Evolutionary conservation across 2,113 vertebrate genomes (phyloP).

Genomic region (Porphyrio hochstetteri): DNA sequence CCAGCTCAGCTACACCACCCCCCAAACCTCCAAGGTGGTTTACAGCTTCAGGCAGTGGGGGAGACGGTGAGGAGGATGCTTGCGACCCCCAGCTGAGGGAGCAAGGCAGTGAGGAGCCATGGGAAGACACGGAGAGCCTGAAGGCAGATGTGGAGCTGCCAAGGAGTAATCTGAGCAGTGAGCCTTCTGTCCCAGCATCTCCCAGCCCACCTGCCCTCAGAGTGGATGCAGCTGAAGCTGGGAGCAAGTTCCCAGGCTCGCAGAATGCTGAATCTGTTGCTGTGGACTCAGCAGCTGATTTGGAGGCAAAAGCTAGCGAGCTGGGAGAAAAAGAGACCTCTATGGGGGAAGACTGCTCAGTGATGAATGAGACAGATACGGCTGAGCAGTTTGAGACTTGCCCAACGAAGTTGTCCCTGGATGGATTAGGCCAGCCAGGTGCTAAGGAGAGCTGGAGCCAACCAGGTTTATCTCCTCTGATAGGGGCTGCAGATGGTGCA

Average conservation of each 20-base stretch:
- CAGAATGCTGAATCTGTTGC: background rate
- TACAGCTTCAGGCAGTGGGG: accelerated
- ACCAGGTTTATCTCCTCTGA: background rate
- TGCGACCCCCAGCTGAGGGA: accelerated
- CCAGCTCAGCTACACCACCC: accelerated
- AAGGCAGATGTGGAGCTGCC: background rate
- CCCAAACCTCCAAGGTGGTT: slow-evolving; percentile 57
- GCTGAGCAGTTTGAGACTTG: slow-evolving; percentile 75
- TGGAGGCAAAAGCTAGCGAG: background rate
- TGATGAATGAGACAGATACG: background rate
- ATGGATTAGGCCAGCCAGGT: background rate
- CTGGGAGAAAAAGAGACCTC: background rate
- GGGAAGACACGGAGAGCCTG: accelerated
- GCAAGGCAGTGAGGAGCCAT: accelerated
- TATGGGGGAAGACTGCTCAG: background rate
- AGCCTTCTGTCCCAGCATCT: background rate
- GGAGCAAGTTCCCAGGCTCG: accelerated
- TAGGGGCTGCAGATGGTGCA: background rate
- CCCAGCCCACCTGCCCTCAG: accelerated
- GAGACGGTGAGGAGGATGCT: background rate
- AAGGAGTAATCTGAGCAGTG: background rate
- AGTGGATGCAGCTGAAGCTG: accelerated
- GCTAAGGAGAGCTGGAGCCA: slow-evolving; percentile 9
- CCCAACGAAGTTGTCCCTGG: slow-evolving; percentile 12
- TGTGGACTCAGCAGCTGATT: background rate